These are phyloP conservation scores for Tetramorium alpestre DNA, from an alignment of 1,140 invertebrate genomes.

Conservation along the genomic window DNA sequence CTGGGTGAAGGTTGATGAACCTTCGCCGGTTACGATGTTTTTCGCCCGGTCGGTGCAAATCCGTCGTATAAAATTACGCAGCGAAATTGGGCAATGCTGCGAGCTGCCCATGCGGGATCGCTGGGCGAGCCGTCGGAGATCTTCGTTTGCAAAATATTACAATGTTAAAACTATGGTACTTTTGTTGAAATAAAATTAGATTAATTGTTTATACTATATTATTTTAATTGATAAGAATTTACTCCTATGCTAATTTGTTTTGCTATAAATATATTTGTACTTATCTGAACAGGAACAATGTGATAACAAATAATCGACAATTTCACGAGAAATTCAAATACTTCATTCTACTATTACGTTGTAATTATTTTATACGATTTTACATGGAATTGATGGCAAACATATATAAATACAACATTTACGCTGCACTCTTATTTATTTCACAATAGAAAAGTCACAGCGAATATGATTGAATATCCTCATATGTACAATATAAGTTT, in stretches of 20 bases:
- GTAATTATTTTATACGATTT: neutral
- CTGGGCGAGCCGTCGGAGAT: neutral
- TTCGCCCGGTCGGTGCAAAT: neutral
- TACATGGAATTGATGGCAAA: neutral
- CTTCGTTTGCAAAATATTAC: neutral
- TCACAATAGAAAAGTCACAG: neutral
- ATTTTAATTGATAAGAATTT: neutral
- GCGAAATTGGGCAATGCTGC: slow-evolving; percentile 2
- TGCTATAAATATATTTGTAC: neutral
- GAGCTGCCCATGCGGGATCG: neutral
- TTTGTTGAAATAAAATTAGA: neutral
- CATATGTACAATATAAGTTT: neutral
- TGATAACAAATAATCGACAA: neutral
- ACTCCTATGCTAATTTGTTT: neutral
- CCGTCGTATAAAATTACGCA: neutral
- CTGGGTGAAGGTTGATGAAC: slow-evolving; percentile 57
- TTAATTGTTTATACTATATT: neutral
- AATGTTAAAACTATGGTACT: neutral
- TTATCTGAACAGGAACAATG: neutral
- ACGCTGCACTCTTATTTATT: neutral
- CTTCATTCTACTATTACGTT: neutral
- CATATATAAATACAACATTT: neutral
- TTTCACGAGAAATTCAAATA: neutral
- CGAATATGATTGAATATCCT: neutral
- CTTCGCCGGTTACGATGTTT: neutral